Percentiles rank a stretch among this genome's conserved stretches.
Conservation (phyloP, 2,113 vertebrate species). For the Dicaeum eximium region DNA sequence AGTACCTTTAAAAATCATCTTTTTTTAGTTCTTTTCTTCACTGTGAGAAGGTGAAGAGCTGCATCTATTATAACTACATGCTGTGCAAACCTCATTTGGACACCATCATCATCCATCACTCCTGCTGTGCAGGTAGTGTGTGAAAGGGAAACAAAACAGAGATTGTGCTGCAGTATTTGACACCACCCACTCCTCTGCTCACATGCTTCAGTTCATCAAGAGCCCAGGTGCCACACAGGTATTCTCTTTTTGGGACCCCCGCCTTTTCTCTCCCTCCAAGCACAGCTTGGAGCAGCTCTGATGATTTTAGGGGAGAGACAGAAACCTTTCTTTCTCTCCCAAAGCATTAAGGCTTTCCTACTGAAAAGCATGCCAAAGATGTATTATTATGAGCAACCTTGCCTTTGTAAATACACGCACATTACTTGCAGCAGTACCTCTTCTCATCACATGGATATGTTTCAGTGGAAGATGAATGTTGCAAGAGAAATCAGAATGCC, state of each 20-base stretch:
- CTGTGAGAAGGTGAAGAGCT: background rate
- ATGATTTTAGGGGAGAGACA: background rate
- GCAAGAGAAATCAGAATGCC: background rate
- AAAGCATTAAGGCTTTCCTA: background rate
- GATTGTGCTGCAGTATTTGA: constrained; percentile 17
- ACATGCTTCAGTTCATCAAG: background rate
- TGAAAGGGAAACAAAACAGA: constrained; percentile 42
- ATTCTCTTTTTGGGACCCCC: background rate
- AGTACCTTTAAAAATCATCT: background rate
- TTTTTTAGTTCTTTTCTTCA: background rate
- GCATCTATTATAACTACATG: background rate
- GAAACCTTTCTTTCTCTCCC: background rate
- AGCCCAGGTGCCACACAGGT: background rate
- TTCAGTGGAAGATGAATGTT: background rate
- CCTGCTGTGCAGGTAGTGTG: constrained; percentile 41
- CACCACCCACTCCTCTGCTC: background rate
- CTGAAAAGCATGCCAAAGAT: background rate
- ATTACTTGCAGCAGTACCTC: background rate
- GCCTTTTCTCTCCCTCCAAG: background rate
- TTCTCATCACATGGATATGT: background rate
- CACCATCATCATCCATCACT: constrained; percentile 38
- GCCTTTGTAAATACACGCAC: background rate
- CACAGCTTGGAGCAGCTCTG: background rate
- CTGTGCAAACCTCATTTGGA: constrained; percentile 51
- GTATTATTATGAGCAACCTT: background rate